These are phyloP conservation scores for Protobothrops mucrosquamatus DNA, from an alignment of 2,113 vertebrate genomes.

Conservation along the genomic window DNA sequence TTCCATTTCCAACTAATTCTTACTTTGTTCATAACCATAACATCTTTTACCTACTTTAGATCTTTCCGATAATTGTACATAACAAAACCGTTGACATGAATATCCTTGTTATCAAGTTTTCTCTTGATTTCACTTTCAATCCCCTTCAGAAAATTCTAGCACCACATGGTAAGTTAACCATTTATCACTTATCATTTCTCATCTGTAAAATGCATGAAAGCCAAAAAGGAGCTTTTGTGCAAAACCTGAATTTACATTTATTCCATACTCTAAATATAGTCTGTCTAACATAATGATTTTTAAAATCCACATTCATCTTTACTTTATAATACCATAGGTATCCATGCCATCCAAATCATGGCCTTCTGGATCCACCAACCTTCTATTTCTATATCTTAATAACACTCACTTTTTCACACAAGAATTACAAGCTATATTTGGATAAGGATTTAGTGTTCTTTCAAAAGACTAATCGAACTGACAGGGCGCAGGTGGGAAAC, in stretches of 20 bases:
- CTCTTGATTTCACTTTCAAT: background rate
- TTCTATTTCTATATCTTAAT: background rate
- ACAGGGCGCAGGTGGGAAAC: background rate
- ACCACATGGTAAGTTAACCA: background rate
- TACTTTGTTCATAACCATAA: background rate
- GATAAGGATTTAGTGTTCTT: background rate
- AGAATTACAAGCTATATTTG: background rate
- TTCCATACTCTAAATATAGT: background rate
- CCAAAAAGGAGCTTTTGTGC: background rate
- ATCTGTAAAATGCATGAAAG: background rate
- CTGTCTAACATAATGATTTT: background rate
- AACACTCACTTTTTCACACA: background rate
- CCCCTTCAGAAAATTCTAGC: background rate
- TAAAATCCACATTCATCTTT: background rate
- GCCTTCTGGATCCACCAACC: background rate
- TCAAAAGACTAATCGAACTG: background rate
- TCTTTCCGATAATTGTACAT: background rate
- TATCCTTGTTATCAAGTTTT: background rate
- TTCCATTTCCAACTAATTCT: background rate
- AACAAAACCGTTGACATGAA: background rate
- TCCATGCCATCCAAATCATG: background rate
- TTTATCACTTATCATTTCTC: background rate
- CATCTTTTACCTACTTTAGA: background rate
- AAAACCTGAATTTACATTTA: background rate
- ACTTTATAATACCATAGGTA: background rate